A percentile compares a stretch with the other conserved stretches of the same genome.
These are phyloP conservation scores for Disparrhopalites patrizii DNA, from an alignment of 2,888 invertebrate genomes.

Conservation along the genomic window DNA sequence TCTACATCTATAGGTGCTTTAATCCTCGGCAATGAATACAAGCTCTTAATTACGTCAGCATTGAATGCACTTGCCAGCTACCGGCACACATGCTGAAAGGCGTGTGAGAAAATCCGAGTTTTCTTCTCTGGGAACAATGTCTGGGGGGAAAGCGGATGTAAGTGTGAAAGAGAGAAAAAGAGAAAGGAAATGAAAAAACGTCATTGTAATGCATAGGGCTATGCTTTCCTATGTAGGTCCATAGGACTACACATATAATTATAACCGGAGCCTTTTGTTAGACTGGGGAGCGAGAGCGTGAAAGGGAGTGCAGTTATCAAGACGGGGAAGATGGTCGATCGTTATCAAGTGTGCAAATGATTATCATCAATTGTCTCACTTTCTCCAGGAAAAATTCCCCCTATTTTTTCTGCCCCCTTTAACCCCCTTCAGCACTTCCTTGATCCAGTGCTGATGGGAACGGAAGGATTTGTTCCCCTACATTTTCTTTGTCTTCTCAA, in stretches of 20 bases:
- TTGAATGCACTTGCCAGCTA: too few relatives aligned
- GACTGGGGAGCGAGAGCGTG: background rate
- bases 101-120: too few relatives aligned
- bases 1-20: too few relatives aligned
- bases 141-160: too few relatives aligned
- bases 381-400: slow-evolving; percentile 4
- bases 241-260: background rate
- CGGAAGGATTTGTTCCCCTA: too few relatives aligned
- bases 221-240: background rate
- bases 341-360: slow-evolving; percentile 1
- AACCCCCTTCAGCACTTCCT: background rate
- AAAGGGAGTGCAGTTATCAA: background rate
- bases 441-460: too few relatives aligned
- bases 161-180: background rate
- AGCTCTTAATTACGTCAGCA: too few relatives aligned
- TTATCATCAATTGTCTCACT: slow-evolving; percentile 11
- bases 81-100: too few relatives aligned
- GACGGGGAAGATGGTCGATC: background rate
- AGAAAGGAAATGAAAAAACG: background rate
- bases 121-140: too few relatives aligned
- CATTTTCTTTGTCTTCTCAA: too few relatives aligned
- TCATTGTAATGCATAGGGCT: background rate
- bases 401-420: background rate
- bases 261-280: background rate
- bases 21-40: too few relatives aligned